Evolutionary conservation across 2,113 vertebrate species (phyloP).

Genomic region (Meleagris gallopavo): DNA sequence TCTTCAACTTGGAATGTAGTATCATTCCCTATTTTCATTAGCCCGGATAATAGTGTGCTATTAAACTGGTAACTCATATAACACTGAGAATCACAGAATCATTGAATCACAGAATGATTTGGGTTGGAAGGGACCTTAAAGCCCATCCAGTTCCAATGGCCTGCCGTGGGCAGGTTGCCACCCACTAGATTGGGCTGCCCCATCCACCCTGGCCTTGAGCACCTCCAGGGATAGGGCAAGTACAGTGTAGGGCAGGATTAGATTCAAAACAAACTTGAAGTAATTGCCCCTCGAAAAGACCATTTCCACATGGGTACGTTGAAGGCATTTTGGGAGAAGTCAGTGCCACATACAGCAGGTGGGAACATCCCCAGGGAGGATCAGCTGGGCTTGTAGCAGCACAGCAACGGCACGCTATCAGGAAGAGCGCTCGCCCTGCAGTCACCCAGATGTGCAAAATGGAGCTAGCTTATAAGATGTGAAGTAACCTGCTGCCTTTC

Average conservation of each 20-base stretch:
- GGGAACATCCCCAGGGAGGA: background rate
- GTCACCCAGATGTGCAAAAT: accelerated
- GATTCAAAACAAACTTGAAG: background rate
- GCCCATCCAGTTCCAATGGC: background rate
- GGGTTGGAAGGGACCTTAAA: background rate
- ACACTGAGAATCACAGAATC: background rate
- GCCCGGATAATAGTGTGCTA: background rate
- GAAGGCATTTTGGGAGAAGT: background rate
- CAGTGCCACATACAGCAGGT: background rate
- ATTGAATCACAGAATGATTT: background rate
- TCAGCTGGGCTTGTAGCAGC: background rate
- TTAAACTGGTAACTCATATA: background rate
- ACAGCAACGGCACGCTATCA: background rate
- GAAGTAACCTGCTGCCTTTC: background rate
- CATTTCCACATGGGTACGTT: background rate
- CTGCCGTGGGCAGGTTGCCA: background rate
- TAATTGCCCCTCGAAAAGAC: background rate
- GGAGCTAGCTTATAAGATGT: background rate
- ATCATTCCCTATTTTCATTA: background rate
- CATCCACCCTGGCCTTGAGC: background rate
- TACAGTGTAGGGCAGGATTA: background rate
- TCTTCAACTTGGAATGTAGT: background rate
- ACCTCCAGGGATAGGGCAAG: background rate
- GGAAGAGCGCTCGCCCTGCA: accelerated
- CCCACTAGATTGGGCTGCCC: background rate